Percentiles rank a stretch among this genome's conserved stretches.
phyloP scores from a whole-genome alignment of 2,888 invertebrate species.

The Crepidodera aurea region DNA sequence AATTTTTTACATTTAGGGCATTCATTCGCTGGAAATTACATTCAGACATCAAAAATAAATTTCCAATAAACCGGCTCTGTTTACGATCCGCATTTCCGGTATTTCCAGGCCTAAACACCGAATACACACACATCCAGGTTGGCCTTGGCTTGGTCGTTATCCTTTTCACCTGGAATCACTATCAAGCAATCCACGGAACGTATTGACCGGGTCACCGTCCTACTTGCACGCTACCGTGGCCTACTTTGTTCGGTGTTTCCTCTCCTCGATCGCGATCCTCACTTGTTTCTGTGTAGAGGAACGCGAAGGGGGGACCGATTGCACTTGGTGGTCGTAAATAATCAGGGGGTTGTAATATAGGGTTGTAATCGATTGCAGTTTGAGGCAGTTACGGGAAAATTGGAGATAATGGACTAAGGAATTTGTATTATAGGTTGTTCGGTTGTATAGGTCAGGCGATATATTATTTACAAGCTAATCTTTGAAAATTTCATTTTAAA shows the following conservation, averaged over 20 bases:
- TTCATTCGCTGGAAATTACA: not conserved
- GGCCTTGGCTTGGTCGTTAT: constrained; percentile 45
- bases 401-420: not conserved
- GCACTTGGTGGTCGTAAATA: constrained; percentile 11
- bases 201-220: constrained; percentile 51
- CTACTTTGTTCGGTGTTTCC: constrained; percentile 41
- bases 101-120: constrained; percentile 9
- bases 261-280: constrained; percentile 17
- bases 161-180: constrained; percentile 45
- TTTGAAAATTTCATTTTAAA: not conserved
- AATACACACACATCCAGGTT: constrained; percentile 20
- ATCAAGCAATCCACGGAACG: constrained; percentile 25
- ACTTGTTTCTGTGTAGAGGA: constrained; percentile 5
- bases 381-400: constrained; percentile 5
- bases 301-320: not conserved
- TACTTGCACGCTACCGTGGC: constrained; percentile 45
- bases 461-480: not conserved
- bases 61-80: not conserved
- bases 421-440: not conserved
- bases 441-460: not conserved
- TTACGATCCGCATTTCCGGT: constrained; percentile 20
- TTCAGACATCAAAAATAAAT: not conserved
- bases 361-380: constrained; percentile 12
- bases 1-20: too few species aligned
- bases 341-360: not conserved